phyloP scores from a whole-genome alignment of 2,888 invertebrate species.

The Aphelenchoides bicaudatus region DNA sequence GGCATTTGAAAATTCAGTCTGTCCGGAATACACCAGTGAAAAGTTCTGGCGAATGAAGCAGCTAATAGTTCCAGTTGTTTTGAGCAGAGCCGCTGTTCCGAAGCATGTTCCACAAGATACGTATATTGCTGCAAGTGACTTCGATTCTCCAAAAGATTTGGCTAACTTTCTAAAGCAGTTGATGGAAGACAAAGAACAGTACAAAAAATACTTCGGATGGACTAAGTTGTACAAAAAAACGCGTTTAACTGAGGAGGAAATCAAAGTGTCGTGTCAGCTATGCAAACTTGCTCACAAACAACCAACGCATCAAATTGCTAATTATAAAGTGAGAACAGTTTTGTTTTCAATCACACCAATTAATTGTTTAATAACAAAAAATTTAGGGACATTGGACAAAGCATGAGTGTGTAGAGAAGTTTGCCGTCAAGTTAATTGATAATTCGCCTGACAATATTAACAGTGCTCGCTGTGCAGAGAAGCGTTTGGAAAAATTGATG shows the following conservation, averaged over 20 bases:
- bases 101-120: not conserved
- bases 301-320: not conserved
- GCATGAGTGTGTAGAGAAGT: too few relatives aligned
- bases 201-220: conserved; percentile 4
- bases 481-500: too few relatives aligned
- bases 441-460: too few relatives aligned
- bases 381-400: too few relatives aligned
- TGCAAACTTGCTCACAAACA: conserved; percentile 4
- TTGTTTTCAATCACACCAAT: too few relatives aligned
- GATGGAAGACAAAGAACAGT: conserved; percentile 1
- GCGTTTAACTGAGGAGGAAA: not conserved
- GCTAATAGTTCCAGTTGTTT: conserved; percentile 8
- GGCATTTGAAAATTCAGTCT: conserved; percentile 17
- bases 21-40: conserved; percentile 16
- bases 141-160: not conserved
- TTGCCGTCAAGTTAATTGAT: too few relatives aligned
- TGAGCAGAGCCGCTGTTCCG: not conserved
- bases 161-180: not conserved
- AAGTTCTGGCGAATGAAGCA: conserved; percentile 13
- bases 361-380: too few relatives aligned
- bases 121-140: conserved; percentile 12
- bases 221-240: not conserved
- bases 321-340: not conserved
- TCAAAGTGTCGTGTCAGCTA: conserved; percentile 2
- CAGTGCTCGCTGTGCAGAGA: too few relatives aligned